Conservation (phyloP, 2,888 invertebrate species). For the Boloria euphrosyne region DNA sequence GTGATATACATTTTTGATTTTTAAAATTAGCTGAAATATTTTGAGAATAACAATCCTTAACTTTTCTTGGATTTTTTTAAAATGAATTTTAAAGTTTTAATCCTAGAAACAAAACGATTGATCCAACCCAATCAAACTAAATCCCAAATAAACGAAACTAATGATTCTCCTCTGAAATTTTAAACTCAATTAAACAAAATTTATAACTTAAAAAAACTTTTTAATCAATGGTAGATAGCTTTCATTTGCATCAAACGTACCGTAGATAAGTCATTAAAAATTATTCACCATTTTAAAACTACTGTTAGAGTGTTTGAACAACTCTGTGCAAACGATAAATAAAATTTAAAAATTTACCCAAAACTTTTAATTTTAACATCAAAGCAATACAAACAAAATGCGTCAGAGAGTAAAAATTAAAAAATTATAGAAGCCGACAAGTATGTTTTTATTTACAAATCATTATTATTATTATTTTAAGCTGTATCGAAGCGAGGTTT, state of each 20-base stretch:
- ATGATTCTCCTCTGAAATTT: slow-evolving; percentile 49
- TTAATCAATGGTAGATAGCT: slow-evolving; percentile 44
- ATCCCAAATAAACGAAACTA: slow-evolving; percentile 32
- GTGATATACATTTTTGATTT: neutral
- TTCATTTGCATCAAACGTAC: slow-evolving; percentile 36
- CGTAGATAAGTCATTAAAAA: slow-evolving; percentile 33
- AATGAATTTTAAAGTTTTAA: slow-evolving; percentile 7
- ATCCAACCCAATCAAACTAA: slow-evolving; percentile 28
- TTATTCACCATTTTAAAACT: slow-evolving; percentile 33
- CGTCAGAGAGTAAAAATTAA: slow-evolving; percentile 32
- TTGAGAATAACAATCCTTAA: neutral
- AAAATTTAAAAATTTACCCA: slow-evolving; percentile 27
- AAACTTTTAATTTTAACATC: slow-evolving; percentile 32
- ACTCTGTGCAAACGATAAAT: slow-evolving; percentile 32
- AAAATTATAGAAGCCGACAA: slow-evolving; percentile 32
- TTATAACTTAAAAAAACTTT: slow-evolving; percentile 50
- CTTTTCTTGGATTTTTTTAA: neutral
- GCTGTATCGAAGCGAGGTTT: slow-evolving; percentile 40
- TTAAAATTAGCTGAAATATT: neutral
- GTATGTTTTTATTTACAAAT: slow-evolving; percentile 34
- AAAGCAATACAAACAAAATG: slow-evolving; percentile 36
- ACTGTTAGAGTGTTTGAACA: slow-evolving; percentile 27
- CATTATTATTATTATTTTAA: slow-evolving; percentile 36
- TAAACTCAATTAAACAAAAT: slow-evolving; percentile 53
- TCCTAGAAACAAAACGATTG: slow-evolving; percentile 13